phyloP scores from a whole-genome alignment of 2,888 invertebrate genomes.

The Diachrysia chrysitis region DNA sequence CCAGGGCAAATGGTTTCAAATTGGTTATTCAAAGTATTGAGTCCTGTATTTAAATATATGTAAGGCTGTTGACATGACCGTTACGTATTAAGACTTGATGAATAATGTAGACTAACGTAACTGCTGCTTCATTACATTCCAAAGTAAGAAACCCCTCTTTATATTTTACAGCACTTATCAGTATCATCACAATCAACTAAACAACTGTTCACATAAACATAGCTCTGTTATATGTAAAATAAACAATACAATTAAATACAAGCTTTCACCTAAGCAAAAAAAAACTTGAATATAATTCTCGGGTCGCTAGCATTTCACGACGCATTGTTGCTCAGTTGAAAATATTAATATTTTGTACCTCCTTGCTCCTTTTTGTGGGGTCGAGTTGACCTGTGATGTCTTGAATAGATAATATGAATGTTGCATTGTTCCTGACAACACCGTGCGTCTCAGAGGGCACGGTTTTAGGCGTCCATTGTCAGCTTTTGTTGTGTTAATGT shows the following conservation, averaged over 20 bases:
- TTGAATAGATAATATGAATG: conserved; percentile 72
- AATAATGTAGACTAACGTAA: too few relatives aligned
- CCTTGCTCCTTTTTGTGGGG: conserved; percentile 55
- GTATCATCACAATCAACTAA: neutral
- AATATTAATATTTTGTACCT: conserved; percentile 68
- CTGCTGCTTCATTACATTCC: too few relatives aligned
- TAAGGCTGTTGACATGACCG: too few relatives aligned
- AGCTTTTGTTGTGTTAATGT: conserved; percentile 25
- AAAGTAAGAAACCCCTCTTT: neutral
- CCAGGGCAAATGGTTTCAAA: too few relatives aligned
- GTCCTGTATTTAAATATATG: too few relatives aligned
- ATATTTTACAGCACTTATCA: neutral
- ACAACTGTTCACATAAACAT: neutral
- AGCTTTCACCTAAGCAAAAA: conserved; percentile 17
- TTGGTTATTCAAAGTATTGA: too few relatives aligned
- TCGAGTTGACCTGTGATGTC: conserved; percentile 68
- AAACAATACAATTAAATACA: conserved; percentile 19
- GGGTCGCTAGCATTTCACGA: conserved; percentile 36
- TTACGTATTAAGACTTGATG: too few relatives aligned
- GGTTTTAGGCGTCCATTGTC: conserved; percentile 57
- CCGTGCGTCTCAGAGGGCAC: conserved; percentile 57
- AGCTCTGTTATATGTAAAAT: neutral
- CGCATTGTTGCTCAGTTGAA: conserved; percentile 59
- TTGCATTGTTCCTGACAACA: conserved; percentile 65
- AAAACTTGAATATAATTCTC: conserved; percentile 14